A percentile compares a stretch with the other conserved stretches of the same genome.
Evolutionary conservation across 2,797 vertebrate species (phyloP).

Genomic region (Pempheris klunzingeri): DNA sequence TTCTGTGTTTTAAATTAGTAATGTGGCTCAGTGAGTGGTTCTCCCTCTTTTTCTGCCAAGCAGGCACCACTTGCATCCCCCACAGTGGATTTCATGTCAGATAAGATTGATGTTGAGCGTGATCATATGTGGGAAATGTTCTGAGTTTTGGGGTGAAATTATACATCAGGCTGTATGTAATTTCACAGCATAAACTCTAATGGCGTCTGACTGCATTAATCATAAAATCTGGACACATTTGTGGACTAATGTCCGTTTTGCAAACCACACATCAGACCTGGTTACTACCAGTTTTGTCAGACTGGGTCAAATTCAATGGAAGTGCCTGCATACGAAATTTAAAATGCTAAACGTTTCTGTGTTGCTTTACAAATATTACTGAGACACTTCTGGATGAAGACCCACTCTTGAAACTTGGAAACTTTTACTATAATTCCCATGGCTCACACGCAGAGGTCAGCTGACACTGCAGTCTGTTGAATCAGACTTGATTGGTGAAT

Average conservation of each 20-base stretch:
- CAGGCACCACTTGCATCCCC: neutral
- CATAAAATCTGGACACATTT: neutral
- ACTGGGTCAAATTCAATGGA: neutral
- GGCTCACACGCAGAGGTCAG: neutral
- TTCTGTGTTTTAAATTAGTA: slow-evolving; percentile 24
- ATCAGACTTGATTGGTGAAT: slow-evolving; percentile 54
- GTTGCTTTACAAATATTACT: neutral
- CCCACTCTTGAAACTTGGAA: neutral
- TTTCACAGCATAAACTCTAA: neutral
- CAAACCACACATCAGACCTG: neutral
- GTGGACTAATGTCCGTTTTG: neutral
- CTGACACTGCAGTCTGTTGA: slow-evolving; percentile 14
- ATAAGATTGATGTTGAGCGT: neutral
- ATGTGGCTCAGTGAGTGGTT: slow-evolving; percentile 14
- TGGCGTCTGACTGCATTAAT: neutral
- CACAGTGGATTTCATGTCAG: neutral
- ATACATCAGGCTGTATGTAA: neutral
- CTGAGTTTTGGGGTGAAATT: neutral
- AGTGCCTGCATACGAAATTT: neutral
- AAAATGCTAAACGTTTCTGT: neutral
- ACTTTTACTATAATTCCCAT: neutral
- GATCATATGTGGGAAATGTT: neutral
- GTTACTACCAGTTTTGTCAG: neutral
- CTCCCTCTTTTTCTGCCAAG: neutral
- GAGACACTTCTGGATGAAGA: neutral